Evolutionary conservation across 1,140 invertebrate species (phyloP).

Genomic region (Metopolophium dirhodum): DNA sequence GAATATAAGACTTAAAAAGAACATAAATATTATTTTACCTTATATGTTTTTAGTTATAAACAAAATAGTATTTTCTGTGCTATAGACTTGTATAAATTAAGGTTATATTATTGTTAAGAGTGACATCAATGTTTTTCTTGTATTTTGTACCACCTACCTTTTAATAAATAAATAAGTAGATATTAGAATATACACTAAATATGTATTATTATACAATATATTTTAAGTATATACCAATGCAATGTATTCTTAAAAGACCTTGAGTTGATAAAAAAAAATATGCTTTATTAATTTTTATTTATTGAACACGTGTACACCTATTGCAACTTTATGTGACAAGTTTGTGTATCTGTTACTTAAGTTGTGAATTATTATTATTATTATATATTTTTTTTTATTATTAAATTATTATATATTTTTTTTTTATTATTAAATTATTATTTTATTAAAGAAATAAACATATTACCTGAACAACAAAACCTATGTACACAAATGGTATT

Average conservation of each 20-base stretch:
- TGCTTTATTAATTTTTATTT: slow-evolving; percentile 41
- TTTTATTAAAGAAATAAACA: slow-evolving; percentile 36
- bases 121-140: slow-evolving; percentile 43
- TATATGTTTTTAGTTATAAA: slow-evolving; percentile 48
- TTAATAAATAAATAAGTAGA: slow-evolving; percentile 1
- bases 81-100: slow-evolving; percentile 50
- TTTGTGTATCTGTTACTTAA: slow-evolving; percentile 27
- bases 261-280: not conserved
- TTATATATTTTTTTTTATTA: not conserved
- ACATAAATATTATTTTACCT: slow-evolving; percentile 42
- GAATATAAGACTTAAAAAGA: slow-evolving; percentile 47
- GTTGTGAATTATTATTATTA: slow-evolving; percentile 12
- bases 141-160: slow-evolving; percentile 46
- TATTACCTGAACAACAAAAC: not conserved
- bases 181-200: slow-evolving; percentile 27
- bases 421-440: slow-evolving; percentile 33
- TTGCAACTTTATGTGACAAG: not conserved
- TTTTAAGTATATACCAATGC: slow-evolving; percentile 24
- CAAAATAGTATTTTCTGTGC: slow-evolving; percentile 54
- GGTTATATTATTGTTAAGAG: slow-evolving; percentile 31
- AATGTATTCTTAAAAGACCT: slow-evolving; percentile 10
- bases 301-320: not conserved
- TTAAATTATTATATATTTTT: not conserved
- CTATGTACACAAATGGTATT: not conserved
- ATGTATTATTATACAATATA: not conserved